Evolutionary conservation across 2,113 vertebrate species (phyloP), one percentile per base, ranked within the genome.

Genomic region (Varanus salvator): DNA sequence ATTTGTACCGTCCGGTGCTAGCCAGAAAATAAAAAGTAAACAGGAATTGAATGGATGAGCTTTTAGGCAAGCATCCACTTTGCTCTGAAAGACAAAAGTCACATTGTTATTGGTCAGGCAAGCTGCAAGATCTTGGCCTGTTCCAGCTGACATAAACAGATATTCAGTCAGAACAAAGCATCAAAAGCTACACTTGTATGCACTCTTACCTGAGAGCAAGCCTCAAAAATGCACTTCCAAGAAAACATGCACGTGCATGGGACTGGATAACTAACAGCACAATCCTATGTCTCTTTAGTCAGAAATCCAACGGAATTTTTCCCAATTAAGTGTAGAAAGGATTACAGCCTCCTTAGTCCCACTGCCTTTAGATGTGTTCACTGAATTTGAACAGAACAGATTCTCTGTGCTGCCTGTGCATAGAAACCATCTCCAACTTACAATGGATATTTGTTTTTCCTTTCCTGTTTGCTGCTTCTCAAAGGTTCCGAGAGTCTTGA

Each of bases 1-100:
- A 17, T 3, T 82, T 85, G 82, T 44, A 78, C 80, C 14, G 87
- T 57, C 91, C 87, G 89, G 94, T 89, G 77, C 88, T 91, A 94
- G 89, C 44, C 92, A 87, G 25, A 17, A 85, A 19, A 74, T 48
- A 66, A 76, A 66, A 84, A 34, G 57, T 9, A 38, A 85, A 88
- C 1, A 11, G 85, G 71, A 44, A 3, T 8, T 44, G 12, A 80
- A 29, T 34, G 31, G 0, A 72, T 80, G 2, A 0, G 0, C 0
- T 9, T 31, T 34, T 1, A 8, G 0, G 54, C 48, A 34, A 66
- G 82, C 21, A 57, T 8, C 0, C 14, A 0, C 14, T 90, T 68
- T 1, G 66, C 69, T 85, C 48, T 0, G 0, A 27, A 0, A 17
- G 78, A 85, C 82, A 84, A 2, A n/a, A 31, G 76, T 1, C 60